Conservation (phyloP, 2,888 invertebrate species). For the Idaea straminata region DNA sequence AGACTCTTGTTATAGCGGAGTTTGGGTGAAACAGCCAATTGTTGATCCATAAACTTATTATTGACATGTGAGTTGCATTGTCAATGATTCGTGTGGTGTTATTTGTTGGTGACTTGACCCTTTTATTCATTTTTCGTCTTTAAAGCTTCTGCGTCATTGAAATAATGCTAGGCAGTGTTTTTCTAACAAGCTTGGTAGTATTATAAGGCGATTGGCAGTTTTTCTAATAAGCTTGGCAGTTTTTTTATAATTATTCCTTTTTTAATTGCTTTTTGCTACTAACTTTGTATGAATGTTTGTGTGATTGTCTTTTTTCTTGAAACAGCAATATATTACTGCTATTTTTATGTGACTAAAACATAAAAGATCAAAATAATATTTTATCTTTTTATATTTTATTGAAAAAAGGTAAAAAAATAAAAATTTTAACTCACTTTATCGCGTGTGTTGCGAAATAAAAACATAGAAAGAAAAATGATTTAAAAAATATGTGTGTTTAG, state of each 20-base stretch:
- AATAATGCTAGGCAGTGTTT: neutral
- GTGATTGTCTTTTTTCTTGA: constrained; percentile 15
- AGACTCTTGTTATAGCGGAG: constrained; percentile 51
- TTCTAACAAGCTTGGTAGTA: neutral
- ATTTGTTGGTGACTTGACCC: constrained; percentile 11
- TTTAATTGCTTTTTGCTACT: neutral
- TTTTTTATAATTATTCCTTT: neutral
- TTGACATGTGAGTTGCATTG: neutral
- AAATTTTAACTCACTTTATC: no score
- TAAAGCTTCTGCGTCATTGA: constrained; percentile 6
- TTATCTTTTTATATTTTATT: no score
- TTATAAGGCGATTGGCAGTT: neutral
- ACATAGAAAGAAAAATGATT: no score
- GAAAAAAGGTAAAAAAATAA: no score
- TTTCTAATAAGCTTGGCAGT: neutral
- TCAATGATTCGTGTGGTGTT: neutral
- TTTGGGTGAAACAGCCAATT: neutral
- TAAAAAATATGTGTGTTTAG: no score
- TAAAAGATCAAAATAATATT: neutral
- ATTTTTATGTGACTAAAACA: constrained; percentile 50
- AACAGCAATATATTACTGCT: constrained; percentile 55
- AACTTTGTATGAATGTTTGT: constrained; percentile 7
- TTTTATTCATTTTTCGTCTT: constrained; percentile 19
- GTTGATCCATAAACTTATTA: constrained; percentile 8
- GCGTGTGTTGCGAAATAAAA: no score